Conservation (phyloP, 2,113 vertebrate genomes). For the Colaptes auratus region DNA sequence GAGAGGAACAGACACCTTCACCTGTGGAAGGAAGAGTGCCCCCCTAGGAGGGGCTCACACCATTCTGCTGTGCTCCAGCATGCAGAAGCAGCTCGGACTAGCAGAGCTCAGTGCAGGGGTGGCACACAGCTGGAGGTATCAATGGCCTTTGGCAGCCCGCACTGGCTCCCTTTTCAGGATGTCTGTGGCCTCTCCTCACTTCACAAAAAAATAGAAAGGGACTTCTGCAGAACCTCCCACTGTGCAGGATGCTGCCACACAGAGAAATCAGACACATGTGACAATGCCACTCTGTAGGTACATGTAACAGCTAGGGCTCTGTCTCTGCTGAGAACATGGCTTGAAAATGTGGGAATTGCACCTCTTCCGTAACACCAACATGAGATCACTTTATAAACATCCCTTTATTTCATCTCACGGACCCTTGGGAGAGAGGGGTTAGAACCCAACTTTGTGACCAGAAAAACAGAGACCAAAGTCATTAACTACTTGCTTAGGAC, state of each 20-base stretch:
- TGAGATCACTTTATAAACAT: slow-evolving; percentile 34
- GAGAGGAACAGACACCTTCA: background rate
- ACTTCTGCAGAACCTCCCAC: background rate
- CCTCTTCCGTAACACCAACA: background rate
- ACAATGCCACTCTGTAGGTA: background rate
- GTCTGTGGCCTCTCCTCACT: background rate
- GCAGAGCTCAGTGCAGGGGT: accelerated
- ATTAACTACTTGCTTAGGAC: background rate
- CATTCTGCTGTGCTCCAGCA: background rate
- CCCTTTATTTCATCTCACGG: slow-evolving; percentile 35
- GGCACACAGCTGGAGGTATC: background rate
- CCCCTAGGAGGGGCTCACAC: background rate
- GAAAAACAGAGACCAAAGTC: background rate
- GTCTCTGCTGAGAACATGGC: background rate
- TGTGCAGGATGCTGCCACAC: background rate
- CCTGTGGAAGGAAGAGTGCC: background rate
- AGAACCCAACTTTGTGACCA: background rate
- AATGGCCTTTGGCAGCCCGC: background rate
- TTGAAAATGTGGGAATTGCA: slow-evolving; percentile 2
- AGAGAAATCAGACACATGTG: background rate
- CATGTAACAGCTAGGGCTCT: background rate
- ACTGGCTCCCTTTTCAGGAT: background rate
- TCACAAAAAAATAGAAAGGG: background rate
- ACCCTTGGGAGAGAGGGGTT: background rate
- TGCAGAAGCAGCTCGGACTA: accelerated